phyloP scores from a whole-genome alignment of 2,797 vertebrate genomes.

The Urophycis tenuis region DNA sequence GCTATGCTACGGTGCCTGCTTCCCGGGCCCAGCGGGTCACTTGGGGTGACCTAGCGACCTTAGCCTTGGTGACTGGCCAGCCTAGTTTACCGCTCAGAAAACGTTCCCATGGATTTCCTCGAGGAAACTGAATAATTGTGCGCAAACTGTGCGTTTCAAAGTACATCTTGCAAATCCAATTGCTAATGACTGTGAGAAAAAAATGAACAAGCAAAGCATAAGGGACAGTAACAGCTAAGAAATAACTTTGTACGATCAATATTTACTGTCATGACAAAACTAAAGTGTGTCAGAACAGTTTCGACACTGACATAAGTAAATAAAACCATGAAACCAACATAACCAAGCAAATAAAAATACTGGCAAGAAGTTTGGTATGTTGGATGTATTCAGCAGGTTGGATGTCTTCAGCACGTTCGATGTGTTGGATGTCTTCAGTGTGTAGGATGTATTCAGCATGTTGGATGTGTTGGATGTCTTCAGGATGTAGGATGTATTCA shows the following conservation, averaged over 20 bases:
- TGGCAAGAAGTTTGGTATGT: background rate
- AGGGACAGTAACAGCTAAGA: background rate
- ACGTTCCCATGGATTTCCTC: background rate
- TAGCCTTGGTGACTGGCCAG: background rate
- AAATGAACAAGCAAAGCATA: background rate
- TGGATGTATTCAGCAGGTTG: background rate
- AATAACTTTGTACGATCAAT: background rate
- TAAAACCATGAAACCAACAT: too few relatives aligned
- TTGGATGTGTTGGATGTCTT: too few relatives aligned
- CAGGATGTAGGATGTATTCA: too few relatives aligned
- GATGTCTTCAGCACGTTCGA: too few relatives aligned
- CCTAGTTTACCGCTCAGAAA: background rate
- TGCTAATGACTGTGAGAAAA: background rate
- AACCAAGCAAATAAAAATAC: background rate
- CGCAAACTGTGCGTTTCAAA: too few relatives aligned
- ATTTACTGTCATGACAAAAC: background rate
- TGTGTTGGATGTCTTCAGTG: too few relatives aligned
- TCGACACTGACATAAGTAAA: background rate
- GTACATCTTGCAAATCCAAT: too few relatives aligned
- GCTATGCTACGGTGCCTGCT: background rate
- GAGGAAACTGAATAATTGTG: too few relatives aligned
- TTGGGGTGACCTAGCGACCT: background rate
- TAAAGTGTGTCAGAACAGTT: background rate
- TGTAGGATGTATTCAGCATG: background rate
- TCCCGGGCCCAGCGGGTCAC: background rate